These are phyloP conservation scores for Metalampra italica DNA, from an alignment of 2,888 invertebrate genomes.

Conservation along the genomic window DNA sequence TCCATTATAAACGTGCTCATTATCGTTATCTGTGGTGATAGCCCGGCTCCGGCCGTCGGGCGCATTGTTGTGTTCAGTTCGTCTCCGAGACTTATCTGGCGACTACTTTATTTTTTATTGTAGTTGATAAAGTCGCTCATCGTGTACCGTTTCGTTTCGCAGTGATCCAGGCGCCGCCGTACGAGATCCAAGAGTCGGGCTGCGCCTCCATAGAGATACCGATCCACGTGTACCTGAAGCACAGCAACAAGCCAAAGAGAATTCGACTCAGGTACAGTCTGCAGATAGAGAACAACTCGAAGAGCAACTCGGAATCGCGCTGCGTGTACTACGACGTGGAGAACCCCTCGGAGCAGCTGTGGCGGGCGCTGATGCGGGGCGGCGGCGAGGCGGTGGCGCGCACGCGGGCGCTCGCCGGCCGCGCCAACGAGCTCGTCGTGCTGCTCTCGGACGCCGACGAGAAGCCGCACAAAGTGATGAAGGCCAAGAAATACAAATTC, in stretches of 20 bases:
- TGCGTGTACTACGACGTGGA: conserved; percentile 66
- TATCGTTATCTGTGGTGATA: conserved; percentile 54
- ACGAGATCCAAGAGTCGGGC: conserved; percentile 73
- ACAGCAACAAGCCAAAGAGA: conserved; percentile 61
- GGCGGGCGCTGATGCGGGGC: conserved; percentile 57
- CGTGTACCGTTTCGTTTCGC: conserved; percentile 31
- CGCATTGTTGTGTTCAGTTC: conserved; percentile 24
- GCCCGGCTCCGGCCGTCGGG: conserved; percentile 35
- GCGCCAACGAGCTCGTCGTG: conserved; percentile 41
- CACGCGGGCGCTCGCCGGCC: conserved; percentile 27
- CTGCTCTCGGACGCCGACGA: conserved; percentile 44
- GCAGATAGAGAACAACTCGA: conserved; percentile 59
- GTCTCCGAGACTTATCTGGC: conserved; percentile 14
- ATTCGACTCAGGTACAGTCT: conserved; percentile 64
- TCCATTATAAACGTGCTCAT: conserved; percentile 38
- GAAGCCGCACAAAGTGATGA: conserved; percentile 24
- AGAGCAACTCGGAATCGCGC: conserved; percentile 55
- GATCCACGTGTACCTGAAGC: conserved; percentile 70
- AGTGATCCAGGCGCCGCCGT: conserved; percentile 74
- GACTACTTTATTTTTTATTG: neutral
- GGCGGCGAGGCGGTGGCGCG: conserved; percentile 62
- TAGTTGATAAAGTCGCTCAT: conserved; percentile 12
- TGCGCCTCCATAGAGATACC: conserved; percentile 69
- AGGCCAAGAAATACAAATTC: conserved; percentile 49
- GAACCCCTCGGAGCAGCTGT: conserved; percentile 58